Conservation (phyloP, 92 coral and sea anemone genomes). For the Bergia puertoricense region DNA sequence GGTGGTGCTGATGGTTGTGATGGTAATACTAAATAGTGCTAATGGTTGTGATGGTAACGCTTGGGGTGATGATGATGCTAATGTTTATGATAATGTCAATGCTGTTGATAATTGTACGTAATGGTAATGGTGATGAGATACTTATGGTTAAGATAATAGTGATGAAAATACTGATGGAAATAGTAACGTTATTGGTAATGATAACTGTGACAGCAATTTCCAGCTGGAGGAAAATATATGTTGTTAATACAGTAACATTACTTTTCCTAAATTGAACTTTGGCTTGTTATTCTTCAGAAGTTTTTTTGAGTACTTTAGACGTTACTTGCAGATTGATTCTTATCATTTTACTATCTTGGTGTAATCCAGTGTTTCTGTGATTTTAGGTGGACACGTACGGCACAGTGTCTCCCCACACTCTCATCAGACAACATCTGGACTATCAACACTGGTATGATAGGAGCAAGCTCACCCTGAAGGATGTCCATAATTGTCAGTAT, state of each 20-base stretch:
- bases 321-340: not conserved
- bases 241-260: too few species aligned
- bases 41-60: not conserved
- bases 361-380: not conserved
- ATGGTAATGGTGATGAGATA: not conserved
- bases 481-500: constrained; percentile 95
- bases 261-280: too few species aligned
- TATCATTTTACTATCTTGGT: not conserved
- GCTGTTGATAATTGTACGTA: not conserved
- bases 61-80: not conserved
- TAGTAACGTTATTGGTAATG: not conserved
- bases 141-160: not conserved
- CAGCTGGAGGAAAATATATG: not conserved
- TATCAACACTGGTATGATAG: constrained; percentile 98
- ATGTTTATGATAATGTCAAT: not conserved
- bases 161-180: not conserved
- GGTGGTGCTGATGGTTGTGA: not conserved
- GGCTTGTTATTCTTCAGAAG: too few species aligned
- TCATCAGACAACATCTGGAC: constrained; percentile 95
- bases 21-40: not conserved
- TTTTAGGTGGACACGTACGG: constrained; percentile 98
- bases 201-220: not conserved
- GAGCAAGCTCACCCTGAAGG: constrained; percentile 89
- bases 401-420: constrained; percentile 99
- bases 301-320: too few species aligned